A percentile compares a stretch with the other conserved stretches of the same genome.
Evolutionary conservation across 2,797 vertebrate genomes (phyloP).

Genomic region (Poecilia gillii): DNA sequence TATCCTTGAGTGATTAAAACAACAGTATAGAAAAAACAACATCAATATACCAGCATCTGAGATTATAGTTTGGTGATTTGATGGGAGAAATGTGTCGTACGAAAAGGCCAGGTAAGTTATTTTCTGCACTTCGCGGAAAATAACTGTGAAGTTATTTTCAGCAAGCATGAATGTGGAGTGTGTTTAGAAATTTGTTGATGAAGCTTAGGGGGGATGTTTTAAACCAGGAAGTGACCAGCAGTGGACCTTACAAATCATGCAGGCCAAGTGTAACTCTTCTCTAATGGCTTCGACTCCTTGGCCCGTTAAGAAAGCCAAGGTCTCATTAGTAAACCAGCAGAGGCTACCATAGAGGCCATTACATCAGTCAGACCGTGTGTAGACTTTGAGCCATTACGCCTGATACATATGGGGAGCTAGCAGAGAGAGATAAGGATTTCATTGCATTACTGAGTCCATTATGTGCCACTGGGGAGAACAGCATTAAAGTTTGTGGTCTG

Average conservation of each 20-base stretch:
- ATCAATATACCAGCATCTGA: not conserved
- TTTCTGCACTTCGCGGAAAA: conserved; percentile 8
- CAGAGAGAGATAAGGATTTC: conserved; percentile 76
- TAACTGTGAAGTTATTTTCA: not conserved
- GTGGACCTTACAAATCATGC: conserved; percentile 53
- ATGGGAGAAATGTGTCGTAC: conserved; percentile 40
- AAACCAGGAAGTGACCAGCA: conserved; percentile 31
- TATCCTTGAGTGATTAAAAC: not conserved
- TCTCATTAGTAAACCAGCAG: conserved; percentile 77
- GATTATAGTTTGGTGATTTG: conserved; percentile 11
- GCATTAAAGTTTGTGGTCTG: conserved; percentile 79
- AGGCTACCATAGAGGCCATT: conserved; percentile 74
- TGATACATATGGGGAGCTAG: conserved; percentile 72
- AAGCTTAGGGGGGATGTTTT: conserved; percentile 40
- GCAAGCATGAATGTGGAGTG: conserved; percentile 18
- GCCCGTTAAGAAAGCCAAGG: conserved; percentile 55
- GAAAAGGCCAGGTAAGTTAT: not conserved
- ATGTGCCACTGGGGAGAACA: conserved; percentile 66
- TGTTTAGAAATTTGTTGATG: conserved; percentile 36
- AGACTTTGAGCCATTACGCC: conserved; percentile 75
- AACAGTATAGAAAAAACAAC: not conserved
- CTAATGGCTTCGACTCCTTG: conserved; percentile 67
- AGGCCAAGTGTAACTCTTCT: conserved; percentile 59
- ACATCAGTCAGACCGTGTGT: conserved; percentile 61
- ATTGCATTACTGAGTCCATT: conserved; percentile 81